Evolutionary conservation across 2,888 invertebrate species (phyloP).

Genomic region (Mesodorylaimus sp.): DNA sequence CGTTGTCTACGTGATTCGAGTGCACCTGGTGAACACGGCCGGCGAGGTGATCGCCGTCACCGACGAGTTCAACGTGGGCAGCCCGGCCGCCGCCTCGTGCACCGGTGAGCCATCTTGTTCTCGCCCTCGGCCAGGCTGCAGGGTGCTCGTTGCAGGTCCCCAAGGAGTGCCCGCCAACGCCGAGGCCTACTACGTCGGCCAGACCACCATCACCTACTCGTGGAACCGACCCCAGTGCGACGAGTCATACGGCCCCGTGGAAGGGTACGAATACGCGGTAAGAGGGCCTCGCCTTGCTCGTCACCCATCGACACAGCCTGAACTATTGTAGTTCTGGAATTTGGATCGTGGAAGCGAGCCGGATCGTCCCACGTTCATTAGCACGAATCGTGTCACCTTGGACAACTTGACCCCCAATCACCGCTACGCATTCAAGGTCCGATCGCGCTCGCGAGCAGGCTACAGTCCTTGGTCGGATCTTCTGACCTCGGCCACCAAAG

Average conservation of each 20-base stretch:
- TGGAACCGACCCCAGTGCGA: conserved; percentile 22
- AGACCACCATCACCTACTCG: conserved; percentile 13
- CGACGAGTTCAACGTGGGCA: conserved; percentile 21
- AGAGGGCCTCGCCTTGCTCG: background rate
- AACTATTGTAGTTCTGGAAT: conserved; percentile 10
- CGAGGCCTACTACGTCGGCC: conserved; percentile 13
- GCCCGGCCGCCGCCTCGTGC: conserved; percentile 18
- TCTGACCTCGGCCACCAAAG: conserved; percentile 16
- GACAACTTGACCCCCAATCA: conserved; percentile 1
- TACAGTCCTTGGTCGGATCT: conserved; percentile 25
- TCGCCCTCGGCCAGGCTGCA: background rate
- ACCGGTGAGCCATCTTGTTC: conserved; percentile 12
- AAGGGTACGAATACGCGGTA: conserved; percentile 27
- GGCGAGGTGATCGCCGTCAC: conserved; percentile 20
- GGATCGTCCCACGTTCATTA: background rate
- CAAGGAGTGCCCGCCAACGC: conserved; percentile 20
- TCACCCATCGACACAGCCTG: background rate
- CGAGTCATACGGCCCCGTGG: conserved; percentile 21
- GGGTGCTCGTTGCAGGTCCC: conserved; percentile 7
- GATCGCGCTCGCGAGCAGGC: conserved; percentile 24
- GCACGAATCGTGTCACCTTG: background rate
- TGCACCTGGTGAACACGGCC: conserved; percentile 6
- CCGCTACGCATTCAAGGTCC: conserved; percentile 9
- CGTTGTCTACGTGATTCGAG: conserved; percentile 9
- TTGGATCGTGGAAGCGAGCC: conserved; percentile 9